Conservation (phyloP, 1,140 invertebrate genomes). For the Sinella curviseta region DNA sequence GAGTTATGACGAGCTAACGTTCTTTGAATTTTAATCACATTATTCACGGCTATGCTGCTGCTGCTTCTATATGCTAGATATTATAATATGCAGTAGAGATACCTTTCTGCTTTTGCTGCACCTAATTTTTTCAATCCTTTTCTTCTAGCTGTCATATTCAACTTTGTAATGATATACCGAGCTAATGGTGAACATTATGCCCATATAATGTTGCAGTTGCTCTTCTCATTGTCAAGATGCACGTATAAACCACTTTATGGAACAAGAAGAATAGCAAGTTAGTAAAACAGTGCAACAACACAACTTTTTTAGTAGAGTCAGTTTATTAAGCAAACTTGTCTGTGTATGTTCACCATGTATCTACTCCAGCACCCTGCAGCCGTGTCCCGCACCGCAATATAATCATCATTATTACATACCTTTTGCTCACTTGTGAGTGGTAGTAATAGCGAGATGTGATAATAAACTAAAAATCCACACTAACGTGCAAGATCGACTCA, state of each 20-base stretch:
- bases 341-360: background rate
- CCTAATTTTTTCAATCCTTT: constrained; percentile 6
- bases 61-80: background rate
- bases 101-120: background rate
- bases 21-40: constrained; percentile 45
- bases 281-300: background rate
- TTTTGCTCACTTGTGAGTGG: background rate
- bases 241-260: background rate
- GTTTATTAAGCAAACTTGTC: background rate
- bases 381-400: background rate
- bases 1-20: constrained; percentile 49
- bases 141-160: constrained; percentile 1
- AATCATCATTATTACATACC: background rate
- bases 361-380: background rate
- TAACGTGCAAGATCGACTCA: background rate
- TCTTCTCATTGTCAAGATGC: background rate
- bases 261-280: background rate
- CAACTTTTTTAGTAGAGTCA: background rate
- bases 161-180: background rate
- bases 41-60: constrained; percentile 3
- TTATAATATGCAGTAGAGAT: background rate
- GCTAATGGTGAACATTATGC: background rate
- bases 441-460: background rate
- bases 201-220: background rate
- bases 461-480: constrained; percentile 22